Evolutionary conservation across 2,113 vertebrate genomes (phyloP).

Genomic region (Sinocyclocheilus maitianheensis): DNA sequence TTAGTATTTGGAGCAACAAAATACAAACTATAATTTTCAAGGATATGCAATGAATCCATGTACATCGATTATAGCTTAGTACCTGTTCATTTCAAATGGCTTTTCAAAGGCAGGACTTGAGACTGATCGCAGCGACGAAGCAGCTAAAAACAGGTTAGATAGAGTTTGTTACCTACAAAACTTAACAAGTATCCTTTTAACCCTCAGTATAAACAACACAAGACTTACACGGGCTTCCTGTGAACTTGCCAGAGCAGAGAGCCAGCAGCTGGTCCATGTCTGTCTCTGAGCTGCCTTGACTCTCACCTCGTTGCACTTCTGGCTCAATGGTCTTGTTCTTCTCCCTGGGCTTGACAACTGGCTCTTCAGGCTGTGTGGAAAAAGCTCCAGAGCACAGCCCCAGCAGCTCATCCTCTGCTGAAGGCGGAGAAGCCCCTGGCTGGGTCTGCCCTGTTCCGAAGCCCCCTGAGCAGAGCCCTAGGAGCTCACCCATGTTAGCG

Average conservation of each 20-base stretch:
- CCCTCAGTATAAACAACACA: neutral
- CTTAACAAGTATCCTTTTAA: neutral
- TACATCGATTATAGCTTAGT: neutral
- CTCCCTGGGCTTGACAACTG: neutral
- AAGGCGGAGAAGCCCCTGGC: slow-evolving; percentile 63
- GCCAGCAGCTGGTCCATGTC: slow-evolving; percentile 87
- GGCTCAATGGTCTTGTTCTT: neutral
- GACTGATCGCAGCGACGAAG: slow-evolving; percentile 24
- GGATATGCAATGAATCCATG: neutral
- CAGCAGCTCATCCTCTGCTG: slow-evolving; percentile 81
- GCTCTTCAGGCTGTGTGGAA: slow-evolving; percentile 52
- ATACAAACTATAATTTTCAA: neutral
- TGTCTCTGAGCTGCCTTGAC: slow-evolving; percentile 8
- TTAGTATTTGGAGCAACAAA: neutral
- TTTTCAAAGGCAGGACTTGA: slow-evolving; percentile 54
- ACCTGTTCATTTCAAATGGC: slow-evolving; percentile 58
- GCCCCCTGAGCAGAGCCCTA: slow-evolving; percentile 89
- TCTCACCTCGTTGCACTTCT: slow-evolving; percentile 4
- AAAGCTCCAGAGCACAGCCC: slow-evolving; percentile 72
- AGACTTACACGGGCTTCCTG: slow-evolving; percentile 76
- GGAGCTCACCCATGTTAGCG: slow-evolving; percentile 92
- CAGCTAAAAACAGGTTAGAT: slow-evolving; percentile 10
- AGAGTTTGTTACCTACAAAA: neutral
- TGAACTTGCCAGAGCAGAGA: slow-evolving; percentile 88
- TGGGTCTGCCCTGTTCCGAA: slow-evolving; percentile 39